Evolutionary conservation across 2,888 invertebrate genomes (phyloP), one percentile per base, ranked within the genome.

Genomic region (Leucophenga montana): DNA sequence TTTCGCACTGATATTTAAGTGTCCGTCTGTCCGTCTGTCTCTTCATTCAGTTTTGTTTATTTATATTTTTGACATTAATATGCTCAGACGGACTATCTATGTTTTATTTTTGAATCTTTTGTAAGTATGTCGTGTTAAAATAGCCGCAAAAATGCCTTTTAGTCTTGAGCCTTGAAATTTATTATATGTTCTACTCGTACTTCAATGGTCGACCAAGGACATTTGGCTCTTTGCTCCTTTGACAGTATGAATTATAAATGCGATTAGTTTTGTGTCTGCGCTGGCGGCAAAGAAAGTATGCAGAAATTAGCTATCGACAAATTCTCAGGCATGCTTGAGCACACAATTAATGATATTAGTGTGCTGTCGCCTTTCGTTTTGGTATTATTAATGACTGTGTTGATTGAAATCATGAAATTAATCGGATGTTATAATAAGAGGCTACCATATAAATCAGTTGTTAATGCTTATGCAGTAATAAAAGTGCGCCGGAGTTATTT

Each of bases 371-470:
- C 18, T 20, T 16, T 53, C 16, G 8, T 53, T 53, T 53, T n/a
- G 20, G 20, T 18, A 16, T 53, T 16, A 53, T 53, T 16, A 53
- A 53, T 53, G 53, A 20, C 53, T 16, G 53, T 18, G 18, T 11
- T n/a, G 53, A 53, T 53, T 53, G 53, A 16, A 53, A 53, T 53
- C 53, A 53, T 20, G 53, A 53, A 16, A 53, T 53, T 53, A 53
- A 53, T 53, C 20, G 53, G 9, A 20, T 53, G 20, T 16, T 16
- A 53, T 46, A 39, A 39, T 39, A 39, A 39, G 9, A 39, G 5
- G 8, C 8, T 39, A 8, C 9, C 11, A 39, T 11, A 39, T 11
- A 11, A 39, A 39, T 39, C 11, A 39, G 1, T 39, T 39, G 33
- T 33, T n/a, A n/a, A n/a, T n/a, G n/a, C n/a, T n/a, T n/a, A n/a